Base-by-base conservation (phyloP, 2,888 invertebrate genomes). In the Apotomis betuletana region DNA sequence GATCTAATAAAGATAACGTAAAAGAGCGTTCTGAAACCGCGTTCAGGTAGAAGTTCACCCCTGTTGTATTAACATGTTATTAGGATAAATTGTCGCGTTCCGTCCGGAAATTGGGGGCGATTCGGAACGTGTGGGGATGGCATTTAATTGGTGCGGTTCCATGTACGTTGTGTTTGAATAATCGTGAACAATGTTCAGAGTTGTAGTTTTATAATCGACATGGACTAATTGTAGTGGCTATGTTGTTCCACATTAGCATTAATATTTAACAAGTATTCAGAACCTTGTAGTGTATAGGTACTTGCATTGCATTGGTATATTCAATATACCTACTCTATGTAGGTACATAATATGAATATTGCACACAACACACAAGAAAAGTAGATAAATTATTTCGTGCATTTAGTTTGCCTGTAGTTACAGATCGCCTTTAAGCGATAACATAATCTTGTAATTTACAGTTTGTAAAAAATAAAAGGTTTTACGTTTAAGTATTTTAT, bases 61-160 rank as follows among this genome's bases (percentile, higher is more conserved):
- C 81, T 77, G 70, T 74, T 79, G 78, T 87, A 86, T 87, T 86
- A 87, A 84, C 87, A 87, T 88, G 89, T 87, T 88, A 88, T 90
- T 90, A 85, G 85, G 85, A 87, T 90, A 89, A 89, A 85, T 81
- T 85, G 86, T 86, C 85, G 85, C 85, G 78, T 80, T 79, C 75
- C 78, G 65, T 73, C 77, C 79, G 83, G 83, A 84, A 84, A 84
- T 85, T 78, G 77, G 83, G 83, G 86, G 84, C 80, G 80, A 81
- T 81, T 83, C 78, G 78, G 79, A 79, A 81, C 76, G 61, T 67
- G 74, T 67, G 73, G 61, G 74, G 75, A 78, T 77, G 77, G 63
- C 76, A 76, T 77, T 79, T 80, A 82, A 81, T 81, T 77, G 79
- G 75, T 60, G 73, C 73, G 69, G 74, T 77, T 73, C 77, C 77